Evolutionary conservation across 2,797 vertebrate species (phyloP), one percentile per base, ranked within the genome.

Genomic region (Acanthurus leucopareius): DNA sequence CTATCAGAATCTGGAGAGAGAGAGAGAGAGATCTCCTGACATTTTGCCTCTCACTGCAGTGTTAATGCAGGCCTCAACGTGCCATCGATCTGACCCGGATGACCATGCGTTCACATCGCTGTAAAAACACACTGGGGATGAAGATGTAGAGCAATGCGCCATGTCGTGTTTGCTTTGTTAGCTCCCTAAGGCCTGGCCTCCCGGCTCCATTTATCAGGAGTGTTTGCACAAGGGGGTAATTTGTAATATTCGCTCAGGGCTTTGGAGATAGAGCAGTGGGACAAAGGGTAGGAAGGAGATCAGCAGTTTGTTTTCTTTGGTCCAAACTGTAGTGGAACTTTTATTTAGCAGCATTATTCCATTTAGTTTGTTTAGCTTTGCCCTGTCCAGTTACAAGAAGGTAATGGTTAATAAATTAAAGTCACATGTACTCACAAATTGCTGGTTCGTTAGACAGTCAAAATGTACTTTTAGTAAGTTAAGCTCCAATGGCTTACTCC

Each of bases 221-320:
- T 89, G 90, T 93, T 93, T 91, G 88, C 88, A 90, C 89, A 91
- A 85, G 88, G 78, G 90, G 80, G 60, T 86, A 89, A 91, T 93
- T 93, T 92, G 86, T 89, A 88, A 90, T 90, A 83, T 89, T 89
- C 84, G 59, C 80, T 71, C 62, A 80, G 84, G 82, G 79, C 70
- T 84, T 84, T 86, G 40, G 69, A 78, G 79, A 84, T 79, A 75
- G 57, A 86, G 73, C 71, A 85, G 66, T 73, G 68, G 80, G 76
- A 84, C 85, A 84, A 87, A 88, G 79, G 78, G 68, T 80, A 75
- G 73, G 69, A 73, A 75, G 60, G 42, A 82, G 75, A 80, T 73
- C 75, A 80, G 47, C 51, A 17, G 58, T 64, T 87, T 77, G 68
- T 86, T 88, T 79, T 83, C 38, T 58, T 88, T 83, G 56, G 54